Evolutionary conservation across 2,888 invertebrate genomes (phyloP), one percentile per base, ranked within the genome.

Genomic region (Thymelicus sylvestris): DNA sequence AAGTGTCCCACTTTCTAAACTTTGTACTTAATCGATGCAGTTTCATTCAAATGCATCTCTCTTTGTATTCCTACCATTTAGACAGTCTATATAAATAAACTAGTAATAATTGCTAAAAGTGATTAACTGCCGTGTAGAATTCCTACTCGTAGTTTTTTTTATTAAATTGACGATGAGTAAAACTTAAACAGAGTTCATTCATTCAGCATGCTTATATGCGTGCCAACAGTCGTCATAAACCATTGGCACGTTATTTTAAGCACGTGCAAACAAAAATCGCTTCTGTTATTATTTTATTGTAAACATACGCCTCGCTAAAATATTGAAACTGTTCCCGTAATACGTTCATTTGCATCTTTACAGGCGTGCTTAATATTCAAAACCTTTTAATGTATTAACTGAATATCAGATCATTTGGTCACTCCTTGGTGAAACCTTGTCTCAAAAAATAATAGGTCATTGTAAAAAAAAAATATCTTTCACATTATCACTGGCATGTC

Each of bases 121-220:
- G 55, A 12, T 5, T 38, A 15, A n/a, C n/a, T n/a, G n/a, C n/a
- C 31, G 38, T n/a, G 50, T 50, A 50, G n/a, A 39, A 64, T 52
- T 52, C 39, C 15, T 15, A 55, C 7, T 12, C n/a, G 55, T 24
- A 47, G 12, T 12, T 13, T 59, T 19, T 19, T 48, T 13, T 7
- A 66, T 12, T 12, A 66, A 71, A 55, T 44, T 8, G 7, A 13
- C 15, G 4, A 50, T 10, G 24, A 19, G 55, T 66, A 52, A 65
- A 55, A 39, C 44, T 61, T 7, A 15, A 66, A 48, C 15, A 55
- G 64, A 72, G 72, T 77, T 71, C 74, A 74, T 75, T 79, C 77
- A 79, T 77, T 74, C 73, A 76, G 66, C 72, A 74, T 48, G 69
- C 62, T 71, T 68, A 77, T 75, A 75, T 77, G 74, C 75, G 74